Percentiles rank a stretch among this genome's conserved stretches.
phyloP scores from a whole-genome alignment of 2,113 vertebrate species.

The Triplophysa tibetana region DNA sequence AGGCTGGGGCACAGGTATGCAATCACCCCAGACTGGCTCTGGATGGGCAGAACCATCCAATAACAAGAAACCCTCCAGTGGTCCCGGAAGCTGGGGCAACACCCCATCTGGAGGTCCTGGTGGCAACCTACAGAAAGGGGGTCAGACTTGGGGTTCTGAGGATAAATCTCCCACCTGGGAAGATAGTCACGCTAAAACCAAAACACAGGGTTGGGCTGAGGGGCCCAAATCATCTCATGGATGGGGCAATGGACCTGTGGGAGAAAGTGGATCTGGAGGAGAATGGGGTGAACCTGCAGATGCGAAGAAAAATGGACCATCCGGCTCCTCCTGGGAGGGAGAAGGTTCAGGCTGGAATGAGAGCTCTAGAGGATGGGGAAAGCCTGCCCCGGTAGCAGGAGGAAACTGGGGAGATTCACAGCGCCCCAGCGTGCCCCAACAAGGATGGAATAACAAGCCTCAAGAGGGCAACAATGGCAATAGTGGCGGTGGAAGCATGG shows the following conservation, averaged over 20 bases:
- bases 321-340: conserved; percentile 81
- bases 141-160: conserved; percentile 89
- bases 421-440: conserved; percentile 78
- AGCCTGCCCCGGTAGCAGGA: conserved; percentile 54
- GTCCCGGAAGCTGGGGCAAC: conserved; percentile 87
- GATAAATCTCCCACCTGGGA: conserved; percentile 90
- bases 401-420: conserved; percentile 85
- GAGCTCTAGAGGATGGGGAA: conserved; percentile 73
- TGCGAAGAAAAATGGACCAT: conserved; percentile 68
- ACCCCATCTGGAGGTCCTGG: conserved; percentile 73
- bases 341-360: conserved; percentile 81
- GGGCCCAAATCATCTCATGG: conserved; percentile 72
- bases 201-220: conserved; percentile 90
- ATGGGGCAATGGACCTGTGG: conserved; percentile 72
- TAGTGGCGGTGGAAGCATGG: conserved; percentile 82
- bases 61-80: conserved; percentile 81
- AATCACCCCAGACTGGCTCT: conserved; percentile 66
- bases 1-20: conserved; percentile 83
- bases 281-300: conserved; percentile 75
- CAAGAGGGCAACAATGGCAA: conserved; percentile 84
- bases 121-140: conserved; percentile 83
- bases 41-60: conserved; percentile 83
- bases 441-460: conserved; percentile 87
- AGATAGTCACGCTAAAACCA: conserved; percentile 84
- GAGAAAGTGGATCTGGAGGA: conserved; percentile 61